These are phyloP conservation scores for Catotricha subobsoleta DNA, from an alignment of 2,888 invertebrate species.

Conservation along the genomic window DNA sequence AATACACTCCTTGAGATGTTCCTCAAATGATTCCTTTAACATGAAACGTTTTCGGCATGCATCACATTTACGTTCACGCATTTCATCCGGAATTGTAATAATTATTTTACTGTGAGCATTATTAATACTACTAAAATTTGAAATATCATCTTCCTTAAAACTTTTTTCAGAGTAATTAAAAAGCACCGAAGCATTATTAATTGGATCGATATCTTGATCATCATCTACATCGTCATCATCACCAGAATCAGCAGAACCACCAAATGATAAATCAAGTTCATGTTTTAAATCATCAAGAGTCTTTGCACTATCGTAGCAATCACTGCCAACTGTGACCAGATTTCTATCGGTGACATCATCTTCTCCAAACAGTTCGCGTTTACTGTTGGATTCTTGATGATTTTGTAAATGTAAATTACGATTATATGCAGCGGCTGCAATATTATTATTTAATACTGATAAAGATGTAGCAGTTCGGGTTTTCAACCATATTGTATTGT, in stretches of 20 bases:
- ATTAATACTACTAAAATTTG: slow-evolving; percentile 22
- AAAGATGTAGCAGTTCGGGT: slow-evolving; percentile 12
- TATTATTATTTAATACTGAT: slow-evolving; percentile 9
- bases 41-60: slow-evolving; percentile 26
- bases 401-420: background rate
- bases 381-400: background rate
- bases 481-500: slow-evolving; percentile 19
- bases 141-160: slow-evolving; percentile 27
- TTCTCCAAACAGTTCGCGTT: background rate
- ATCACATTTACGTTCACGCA: slow-evolving; percentile 27
- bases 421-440: background rate
- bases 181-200: slow-evolving; percentile 14
- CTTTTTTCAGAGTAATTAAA: slow-evolving; percentile 26
- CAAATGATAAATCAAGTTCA: slow-evolving; percentile 4
- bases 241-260: background rate
- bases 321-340: background rate
- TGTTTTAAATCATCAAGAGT: slow-evolving; percentile 1
- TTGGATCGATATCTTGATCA: slow-evolving; percentile 14
- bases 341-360: background rate
- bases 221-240: slow-evolving; percentile 7
- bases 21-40: slow-evolving; percentile 26
- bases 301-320: background rate
- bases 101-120: slow-evolving; percentile 22
- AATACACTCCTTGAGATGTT: slow-evolving; percentile 24
- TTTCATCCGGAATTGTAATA: slow-evolving; percentile 24